Conservation (phyloP, 2,888 invertebrate species). For the Agonopterix alstromeriana region DNA sequence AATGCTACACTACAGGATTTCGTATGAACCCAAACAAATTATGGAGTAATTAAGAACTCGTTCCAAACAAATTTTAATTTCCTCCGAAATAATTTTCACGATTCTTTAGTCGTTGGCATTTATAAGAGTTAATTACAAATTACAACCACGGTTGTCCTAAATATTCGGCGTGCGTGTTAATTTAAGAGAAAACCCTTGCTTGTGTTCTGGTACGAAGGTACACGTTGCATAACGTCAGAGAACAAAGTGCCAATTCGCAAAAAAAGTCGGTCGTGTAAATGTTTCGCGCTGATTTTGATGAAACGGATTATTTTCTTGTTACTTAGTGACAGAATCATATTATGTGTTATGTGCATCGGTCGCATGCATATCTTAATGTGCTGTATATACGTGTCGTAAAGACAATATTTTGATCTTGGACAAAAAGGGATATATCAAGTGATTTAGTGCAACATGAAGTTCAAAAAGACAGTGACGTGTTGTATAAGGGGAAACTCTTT, state of each 20-base stretch:
- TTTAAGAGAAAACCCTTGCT: neutral
- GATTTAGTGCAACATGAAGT: constrained; percentile 39
- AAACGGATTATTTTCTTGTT: constrained; percentile 45
- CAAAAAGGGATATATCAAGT: constrained; percentile 1
- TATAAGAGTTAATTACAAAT: neutral
- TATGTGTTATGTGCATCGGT: constrained; percentile 39
- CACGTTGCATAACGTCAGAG: constrained; percentile 45
- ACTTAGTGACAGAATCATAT: constrained; percentile 44
- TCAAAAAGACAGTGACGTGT: constrained; percentile 61
- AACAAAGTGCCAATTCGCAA: constrained; percentile 37
- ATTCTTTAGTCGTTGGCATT: neutral
- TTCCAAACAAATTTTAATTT: neutral
- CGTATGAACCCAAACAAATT: neutral
- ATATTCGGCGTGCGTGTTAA: constrained; percentile 1
- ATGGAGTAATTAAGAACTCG: neutral
- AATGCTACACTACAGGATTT: neutral
- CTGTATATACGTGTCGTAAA: constrained; percentile 29
- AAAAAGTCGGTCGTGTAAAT: constrained; percentile 56
- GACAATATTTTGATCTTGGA: constrained; percentile 1
- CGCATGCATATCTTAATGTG: constrained; percentile 32
- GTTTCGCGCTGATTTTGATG: constrained; percentile 55
- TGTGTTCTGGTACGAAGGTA: constrained; percentile 25
- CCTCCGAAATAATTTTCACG: neutral
- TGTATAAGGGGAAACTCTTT: constrained; percentile 57
- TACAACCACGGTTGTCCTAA: neutral